A percentile compares a stretch with the other conserved stretches of the same genome.
Conservation (phyloP, 2,113 vertebrate species). For the Python bivittatus region DNA sequence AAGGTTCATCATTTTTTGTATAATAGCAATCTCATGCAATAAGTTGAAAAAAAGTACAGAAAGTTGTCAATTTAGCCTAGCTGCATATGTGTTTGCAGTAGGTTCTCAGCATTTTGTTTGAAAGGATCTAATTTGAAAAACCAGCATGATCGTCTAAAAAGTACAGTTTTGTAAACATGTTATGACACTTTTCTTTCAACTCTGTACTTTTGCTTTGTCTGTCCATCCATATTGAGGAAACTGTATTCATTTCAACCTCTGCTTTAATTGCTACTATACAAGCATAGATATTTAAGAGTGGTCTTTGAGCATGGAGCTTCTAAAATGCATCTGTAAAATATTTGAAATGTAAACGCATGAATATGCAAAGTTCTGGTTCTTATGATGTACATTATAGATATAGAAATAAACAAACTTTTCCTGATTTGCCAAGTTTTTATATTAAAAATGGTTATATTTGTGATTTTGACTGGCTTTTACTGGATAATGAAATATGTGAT, state of each 20-base stretch:
- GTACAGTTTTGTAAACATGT: neutral
- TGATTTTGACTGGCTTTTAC: neutral
- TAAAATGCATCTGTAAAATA: neutral
- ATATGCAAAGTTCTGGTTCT: neutral
- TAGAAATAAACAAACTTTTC: neutral
- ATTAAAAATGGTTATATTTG: neutral
- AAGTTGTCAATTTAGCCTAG: neutral
- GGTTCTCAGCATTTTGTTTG: constrained; percentile 22
- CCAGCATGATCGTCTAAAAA: neutral
- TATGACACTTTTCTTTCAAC: neutral
- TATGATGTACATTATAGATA: neutral
- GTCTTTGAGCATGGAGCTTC: neutral
- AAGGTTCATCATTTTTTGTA: neutral
- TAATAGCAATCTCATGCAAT: neutral
- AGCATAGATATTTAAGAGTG: neutral
- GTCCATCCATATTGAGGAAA: neutral
- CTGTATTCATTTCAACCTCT: neutral
- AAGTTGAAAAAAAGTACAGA: neutral
- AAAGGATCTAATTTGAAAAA: neutral
- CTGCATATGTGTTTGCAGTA: neutral
- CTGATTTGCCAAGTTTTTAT: neutral
- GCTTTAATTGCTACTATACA: neutral
- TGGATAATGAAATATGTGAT: no score
- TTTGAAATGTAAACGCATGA: neutral
- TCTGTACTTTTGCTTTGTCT: neutral